Base-by-base conservation (phyloP, 2,888 invertebrate species). In the Panzeria rudis region DNA sequence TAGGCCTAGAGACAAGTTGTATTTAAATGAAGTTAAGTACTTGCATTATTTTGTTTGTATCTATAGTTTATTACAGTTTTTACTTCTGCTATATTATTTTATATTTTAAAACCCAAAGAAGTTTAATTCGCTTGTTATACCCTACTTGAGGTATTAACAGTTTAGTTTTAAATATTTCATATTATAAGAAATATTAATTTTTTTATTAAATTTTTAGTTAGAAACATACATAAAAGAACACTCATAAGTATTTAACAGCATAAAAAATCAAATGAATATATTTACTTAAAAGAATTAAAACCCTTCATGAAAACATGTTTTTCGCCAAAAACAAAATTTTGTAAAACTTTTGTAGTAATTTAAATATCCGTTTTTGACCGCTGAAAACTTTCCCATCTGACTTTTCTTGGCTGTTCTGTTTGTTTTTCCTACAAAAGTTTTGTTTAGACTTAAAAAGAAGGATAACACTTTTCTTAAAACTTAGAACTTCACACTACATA, bases 401-500 rank as follows among this genome's bases (percentile, higher is more conserved):
- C 72, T 72, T 80, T 29, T 38, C n/a, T 71, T 68, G 2, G 1
- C 44, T 73, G 23, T 44, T 68, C 13, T 44, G 44, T 61, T 73
- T 76, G 11, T 66, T 71, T 54, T 71, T 41, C 20, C 41, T 35
- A 11, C n/a, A 73, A 66, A 73, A 73, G 38, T 56, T 80, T 72
- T 66, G 35, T 59, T 80, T 44, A 52, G 78, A 50, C 41, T 54
- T 61, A 64, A 54, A 72, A 23, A 66, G 17, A 61, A 32, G 29
- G 72, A 7, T 38, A 75, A 17, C 59, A 50, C 61, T 75, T 69
- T 82, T 69, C 75, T 56, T 73, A 69, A 52, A 78, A 78, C 66
- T 66, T 50, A 62, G 32, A 90, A 90, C 87, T 89, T 90, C 87
- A 64, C 83, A 83, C 83, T 79, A 66, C 41, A 88, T 88, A 86